Base-by-base conservation (phyloP, 2,888 invertebrate species). In the Phortica magna region DNA sequence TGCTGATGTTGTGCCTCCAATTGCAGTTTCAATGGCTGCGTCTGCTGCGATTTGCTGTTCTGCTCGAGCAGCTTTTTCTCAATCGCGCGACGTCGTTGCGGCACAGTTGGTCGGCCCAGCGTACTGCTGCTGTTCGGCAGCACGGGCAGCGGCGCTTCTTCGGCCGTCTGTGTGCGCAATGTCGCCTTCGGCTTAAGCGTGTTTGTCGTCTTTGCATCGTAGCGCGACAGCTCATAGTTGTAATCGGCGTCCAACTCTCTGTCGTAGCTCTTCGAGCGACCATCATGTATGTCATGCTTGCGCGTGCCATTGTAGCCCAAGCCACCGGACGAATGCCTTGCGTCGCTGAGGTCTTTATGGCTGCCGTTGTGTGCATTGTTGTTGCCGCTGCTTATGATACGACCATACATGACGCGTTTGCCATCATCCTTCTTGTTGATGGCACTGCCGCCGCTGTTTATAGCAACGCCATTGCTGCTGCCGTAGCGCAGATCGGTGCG, bases 21-120 rank as follows among this genome's bases (percentile, higher is more conserved):
- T 92, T 79, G 82, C 80, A 82, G 93, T 92, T 75, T 94, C 93
- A 80, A 93, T 92, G 78, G 93, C 90, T 82, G 92, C 83, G 41
- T 41, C 75, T 75, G 9, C 75, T 75, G 9, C 12, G 77, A 77
- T 64, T 81, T 80, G 48, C 79, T 84, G 31, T 67, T 59, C 22
- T 88, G 89, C 75, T 91, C 90, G 19, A 93, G 92, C 83, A 94
- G 93, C 83, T 94, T 94, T 78, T 93, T 91, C 76, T 93, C 93
- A 72, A 93, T 90, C 79, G 93, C 93, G 79, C 94, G 94, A 89
- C 94, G 94, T 78, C 95, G 93, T 88, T 95, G 95, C 4, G 95
- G 95, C 7, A 95, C 95, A 2, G 94, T 93, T 19, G 94, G 94
- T 0, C 94, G 94, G 39, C 85, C 83, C 53, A 88, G 72, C 7